A percentile compares a stretch with the other conserved stretches of the same genome.
These are phyloP conservation scores for Lasioglossum villosulum DNA, from an alignment of 2,888 invertebrate genomes.

Conservation along the genomic window DNA sequence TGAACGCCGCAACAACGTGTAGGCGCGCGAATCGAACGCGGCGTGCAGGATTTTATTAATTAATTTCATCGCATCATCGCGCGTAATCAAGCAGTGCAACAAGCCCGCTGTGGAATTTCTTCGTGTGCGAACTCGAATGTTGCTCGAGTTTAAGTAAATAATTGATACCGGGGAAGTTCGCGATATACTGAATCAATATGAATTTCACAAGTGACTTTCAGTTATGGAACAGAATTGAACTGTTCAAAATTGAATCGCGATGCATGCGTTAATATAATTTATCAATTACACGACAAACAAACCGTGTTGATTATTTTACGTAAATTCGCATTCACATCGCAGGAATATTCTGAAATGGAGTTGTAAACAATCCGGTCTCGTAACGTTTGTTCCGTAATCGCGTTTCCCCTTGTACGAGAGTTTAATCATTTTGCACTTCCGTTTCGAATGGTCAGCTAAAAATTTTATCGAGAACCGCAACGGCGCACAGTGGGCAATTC, in stretches of 20 bases:
- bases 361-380: neutral
- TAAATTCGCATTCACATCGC: neutral
- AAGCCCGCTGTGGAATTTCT: neutral
- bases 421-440: neutral
- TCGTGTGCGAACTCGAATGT: constrained; percentile 27
- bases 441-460: neutral
- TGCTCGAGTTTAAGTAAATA: constrained; percentile 36
- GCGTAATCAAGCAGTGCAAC: constrained; percentile 47
- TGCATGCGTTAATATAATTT: neutral
- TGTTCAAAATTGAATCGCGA: neutral
- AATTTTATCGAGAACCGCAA: too few relatives aligned
- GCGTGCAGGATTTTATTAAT: constrained; percentile 49
- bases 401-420: neutral
- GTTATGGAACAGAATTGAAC: neutral
- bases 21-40: constrained; percentile 1
- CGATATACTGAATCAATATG: constrained; percentile 8
- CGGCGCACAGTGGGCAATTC: too few relatives aligned
- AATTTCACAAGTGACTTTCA: neutral
- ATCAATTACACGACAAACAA: neutral
- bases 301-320: neutral
- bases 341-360: neutral
- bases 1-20: constrained; percentile 23
- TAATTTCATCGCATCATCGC: constrained; percentile 47
- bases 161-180: constrained; percentile 16
- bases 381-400: neutral